These are phyloP conservation scores for Pempheris klunzingeri DNA, from an alignment of 2,797 vertebrate genomes.

Conservation along the genomic window DNA sequence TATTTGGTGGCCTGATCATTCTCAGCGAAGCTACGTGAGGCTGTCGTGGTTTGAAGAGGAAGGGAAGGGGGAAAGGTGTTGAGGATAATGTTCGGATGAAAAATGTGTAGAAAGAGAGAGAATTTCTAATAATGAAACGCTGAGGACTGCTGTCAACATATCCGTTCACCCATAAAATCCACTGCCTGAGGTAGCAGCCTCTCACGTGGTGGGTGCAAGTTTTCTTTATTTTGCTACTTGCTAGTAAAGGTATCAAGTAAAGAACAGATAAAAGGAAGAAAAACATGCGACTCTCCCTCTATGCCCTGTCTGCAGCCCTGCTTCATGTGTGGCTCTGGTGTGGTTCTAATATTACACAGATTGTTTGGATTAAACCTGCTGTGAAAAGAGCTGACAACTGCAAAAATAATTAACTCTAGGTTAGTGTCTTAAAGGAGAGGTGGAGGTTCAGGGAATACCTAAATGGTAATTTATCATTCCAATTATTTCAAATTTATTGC, in stretches of 20 bases:
- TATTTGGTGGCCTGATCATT: constrained; percentile 57
- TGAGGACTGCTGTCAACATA: constrained; percentile 16
- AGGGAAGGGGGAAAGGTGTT: neutral
- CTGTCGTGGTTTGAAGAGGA: constrained; percentile 23
- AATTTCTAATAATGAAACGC: constrained; percentile 34
- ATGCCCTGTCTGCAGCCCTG: neutral
- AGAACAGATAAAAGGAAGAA: constrained; percentile 10
- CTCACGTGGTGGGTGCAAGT: neutral
- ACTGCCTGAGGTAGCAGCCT: constrained; percentile 22
- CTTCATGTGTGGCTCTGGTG: neutral
- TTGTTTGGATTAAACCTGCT: constrained; percentile 7
- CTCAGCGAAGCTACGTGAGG: constrained; percentile 36
- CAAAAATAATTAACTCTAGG: constrained; percentile 6
- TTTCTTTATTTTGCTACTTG: constrained; percentile 10
- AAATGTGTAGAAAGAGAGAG: neutral
- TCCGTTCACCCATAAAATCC: constrained; percentile 25
- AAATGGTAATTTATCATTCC: constrained; percentile 14
- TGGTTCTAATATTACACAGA: neutral
- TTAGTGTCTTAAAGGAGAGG: neutral
- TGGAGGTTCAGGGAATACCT: constrained; percentile 7
- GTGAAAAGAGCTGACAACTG: constrained; percentile 16
- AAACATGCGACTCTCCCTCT: neutral
- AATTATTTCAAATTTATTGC: constrained; percentile 21
- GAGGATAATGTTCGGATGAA: neutral
- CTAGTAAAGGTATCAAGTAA: constrained; percentile 10